Evolutionary conservation across 2,113 vertebrate genomes (phyloP), one percentile per base, ranked within the genome.

Genomic region (Psittacula cyanocephala): DNA sequence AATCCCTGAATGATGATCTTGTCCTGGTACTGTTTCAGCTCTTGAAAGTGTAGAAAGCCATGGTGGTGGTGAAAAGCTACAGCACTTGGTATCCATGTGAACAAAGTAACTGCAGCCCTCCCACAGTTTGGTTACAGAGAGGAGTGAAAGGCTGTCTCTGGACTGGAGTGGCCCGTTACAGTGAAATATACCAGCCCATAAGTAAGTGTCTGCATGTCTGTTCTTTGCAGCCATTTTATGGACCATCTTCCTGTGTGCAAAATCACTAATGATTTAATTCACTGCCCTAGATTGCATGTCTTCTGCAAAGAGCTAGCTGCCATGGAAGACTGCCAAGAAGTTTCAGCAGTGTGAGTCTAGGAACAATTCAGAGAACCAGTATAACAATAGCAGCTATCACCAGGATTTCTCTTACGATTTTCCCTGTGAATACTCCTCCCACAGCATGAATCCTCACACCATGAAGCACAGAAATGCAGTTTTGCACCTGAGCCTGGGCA

Each of bases 281-380:
- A 47, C 46, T 52, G 55, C 35, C 91, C 83, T 62, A 72, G 86
- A 81, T 44, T 86, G 65, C 44, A 69, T 0, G 0, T 79, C 65
- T 90, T 69, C 83, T 69, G 91, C 60, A 68, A 86, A 91, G 65
- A 97, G 86, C 65, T 49, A 81, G 88, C 74, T 79, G 52, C 83
- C 41, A 3, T 53, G 82, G 82, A 90, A 95, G 31, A 25, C 57
- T 75, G 83, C 69, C 86, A 96, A 83, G 50, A 68, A 83, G 59
- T 52, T 46, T 75, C 88, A 94, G 60, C 31, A 88, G 43, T 9
- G 24, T 11, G 55, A 79, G 37, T n/a, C 76, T 57, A 78, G 44
- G 77, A 91, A 86, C 7, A 7, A 68, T 63, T 33, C 4, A 6
- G 86, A 86, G 83, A 92, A 86, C 27, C 60, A 47, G 29, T 19